Base-by-base conservation (phyloP, 64 coral and sea anemone genomes). In the Pocillopora damicornis region DNA sequence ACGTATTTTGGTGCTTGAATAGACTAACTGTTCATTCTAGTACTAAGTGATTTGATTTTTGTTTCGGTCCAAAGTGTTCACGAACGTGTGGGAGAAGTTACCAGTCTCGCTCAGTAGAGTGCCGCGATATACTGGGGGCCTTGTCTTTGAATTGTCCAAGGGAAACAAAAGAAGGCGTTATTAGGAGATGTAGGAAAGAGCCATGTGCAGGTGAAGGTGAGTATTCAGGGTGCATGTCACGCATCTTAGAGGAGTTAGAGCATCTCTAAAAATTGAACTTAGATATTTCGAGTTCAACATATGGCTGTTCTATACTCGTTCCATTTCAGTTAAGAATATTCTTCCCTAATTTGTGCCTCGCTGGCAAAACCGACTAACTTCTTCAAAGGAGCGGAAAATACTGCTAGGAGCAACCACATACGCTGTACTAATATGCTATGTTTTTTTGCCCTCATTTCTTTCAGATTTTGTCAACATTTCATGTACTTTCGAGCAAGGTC, bases 401-500 rank as follows among this genome's bases (percentile, higher is more conserved):
- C 30, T 30, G 30, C 30, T 30, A 30, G 30, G 30, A 30, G 30
- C 30, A 30, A 30, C 30, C 30, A 0, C 0, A 30, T 30, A 30
- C 30, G 30, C 79, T 56, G 6, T 18, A 23, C 38, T 26, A 88
- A 23, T 59, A 22, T 10, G 12, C 51, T 66, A 23, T 30, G 30
- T 30, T 30, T 30, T 30, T 30, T 30, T 30, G 30, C 30, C 30
- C 20, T 65, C 13, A 37, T 79, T 88, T 65, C 37, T 22, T 45
- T 25, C 35, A 84, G 86, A 86, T 83, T 23, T 86, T 34, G 51
- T 16, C 51, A 81, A 80, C 62, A 68, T 96, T 9, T 96, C 94
- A 0, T 96, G 94, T 63, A 78, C 94, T 51, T 96, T 96, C 59
- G 94, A 96, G 75, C 78, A 76, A 18, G 94, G 94, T 0, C 87